Evolutionary conservation across 1,140 invertebrate species (phyloP).

Genomic region (Zaprionus lachaisei): DNA sequence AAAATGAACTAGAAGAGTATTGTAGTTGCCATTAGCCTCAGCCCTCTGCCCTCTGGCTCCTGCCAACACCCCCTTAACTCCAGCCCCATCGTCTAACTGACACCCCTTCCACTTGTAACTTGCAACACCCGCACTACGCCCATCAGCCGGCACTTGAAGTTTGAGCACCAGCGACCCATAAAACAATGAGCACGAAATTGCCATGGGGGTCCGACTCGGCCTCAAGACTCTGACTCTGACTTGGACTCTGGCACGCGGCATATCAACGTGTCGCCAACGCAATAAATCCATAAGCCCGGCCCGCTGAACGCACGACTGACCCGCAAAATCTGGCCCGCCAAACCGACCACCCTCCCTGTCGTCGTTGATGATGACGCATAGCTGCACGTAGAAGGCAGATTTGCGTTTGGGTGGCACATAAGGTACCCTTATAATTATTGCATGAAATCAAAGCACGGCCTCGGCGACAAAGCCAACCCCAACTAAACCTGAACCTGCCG

Average conservation of each 20-base stretch:
- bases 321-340: constrained; percentile 8
- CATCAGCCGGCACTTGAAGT: constrained; percentile 19
- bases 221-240: constrained; percentile 36
- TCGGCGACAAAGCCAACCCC: neutral
- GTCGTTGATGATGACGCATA: constrained; percentile 52
- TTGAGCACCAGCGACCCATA: constrained; percentile 43
- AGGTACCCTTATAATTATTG: constrained; percentile 72
- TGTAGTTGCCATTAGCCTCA: constrained; percentile 8
- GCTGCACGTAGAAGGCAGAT: constrained; percentile 61
- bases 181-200: constrained; percentile 62
- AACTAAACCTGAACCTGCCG: neutral
- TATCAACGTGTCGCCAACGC: constrained; percentile 75
- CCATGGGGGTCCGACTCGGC: constrained; percentile 10
- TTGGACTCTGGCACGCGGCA: constrained; percentile 43
- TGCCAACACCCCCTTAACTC: too few species aligned
- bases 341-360: neutral
- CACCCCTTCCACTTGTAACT: constrained; percentile 7
- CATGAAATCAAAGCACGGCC: constrained; percentile 70
- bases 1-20: constrained; percentile 24
- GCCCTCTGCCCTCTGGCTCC: too few species aligned
- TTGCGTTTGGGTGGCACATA: constrained; percentile 44
- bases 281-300: constrained; percentile 68
- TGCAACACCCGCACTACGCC: constrained; percentile 18
- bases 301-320: constrained; percentile 60
- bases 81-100: neutral